Evolutionary conservation across 92 coral and sea anemone species (phyloP).

Genomic region (Paragorgia papillata): DNA sequence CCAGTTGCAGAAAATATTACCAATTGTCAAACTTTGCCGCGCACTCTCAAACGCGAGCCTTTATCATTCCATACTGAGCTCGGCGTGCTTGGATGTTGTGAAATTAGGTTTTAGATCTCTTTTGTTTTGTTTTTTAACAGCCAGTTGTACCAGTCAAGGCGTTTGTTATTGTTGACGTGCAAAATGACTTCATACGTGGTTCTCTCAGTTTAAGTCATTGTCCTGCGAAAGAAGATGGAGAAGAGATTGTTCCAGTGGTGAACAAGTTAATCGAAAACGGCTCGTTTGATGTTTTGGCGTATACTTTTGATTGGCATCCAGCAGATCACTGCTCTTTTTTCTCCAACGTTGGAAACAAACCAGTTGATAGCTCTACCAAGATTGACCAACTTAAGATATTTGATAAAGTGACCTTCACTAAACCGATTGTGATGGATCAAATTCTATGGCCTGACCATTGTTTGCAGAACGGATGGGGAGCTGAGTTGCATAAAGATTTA

Average conservation of each 20-base stretch:
- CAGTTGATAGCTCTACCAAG: conserved; percentile 64
- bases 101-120: too few relatives aligned
- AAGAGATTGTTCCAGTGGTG: conserved; percentile 70
- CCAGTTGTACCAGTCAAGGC: conserved; percentile 32
- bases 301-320: conserved; percentile 92
- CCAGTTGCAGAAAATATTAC: too few relatives aligned
- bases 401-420: conserved; percentile 74
- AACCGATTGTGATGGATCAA: conserved; percentile 63
- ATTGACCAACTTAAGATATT: conserved; percentile 66
- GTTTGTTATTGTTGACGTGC: conserved; percentile 75
- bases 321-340: conserved; percentile 85
- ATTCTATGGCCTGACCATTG: conserved; percentile 92
- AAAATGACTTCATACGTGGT: conserved; percentile 92
- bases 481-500: conserved; percentile 79
- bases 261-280: conserved; percentile 61
- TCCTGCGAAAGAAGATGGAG: conserved; percentile 85
- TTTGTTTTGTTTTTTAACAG: not conserved
- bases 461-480: conserved; percentile 81
- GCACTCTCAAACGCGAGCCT: too few relatives aligned
- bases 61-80: too few relatives aligned
- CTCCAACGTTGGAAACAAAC: conserved; percentile 71
- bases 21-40: too few relatives aligned
- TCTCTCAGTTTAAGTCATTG: conserved; percentile 76
- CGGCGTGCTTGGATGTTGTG: too few relatives aligned
- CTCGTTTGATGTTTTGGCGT: conserved; percentile 63